Percentiles rank a stretch among this genome's conserved stretches.
Evolutionary conservation across 2,797 vertebrate genomes (phyloP).

Genomic region (Sebastes itinus): DNA sequence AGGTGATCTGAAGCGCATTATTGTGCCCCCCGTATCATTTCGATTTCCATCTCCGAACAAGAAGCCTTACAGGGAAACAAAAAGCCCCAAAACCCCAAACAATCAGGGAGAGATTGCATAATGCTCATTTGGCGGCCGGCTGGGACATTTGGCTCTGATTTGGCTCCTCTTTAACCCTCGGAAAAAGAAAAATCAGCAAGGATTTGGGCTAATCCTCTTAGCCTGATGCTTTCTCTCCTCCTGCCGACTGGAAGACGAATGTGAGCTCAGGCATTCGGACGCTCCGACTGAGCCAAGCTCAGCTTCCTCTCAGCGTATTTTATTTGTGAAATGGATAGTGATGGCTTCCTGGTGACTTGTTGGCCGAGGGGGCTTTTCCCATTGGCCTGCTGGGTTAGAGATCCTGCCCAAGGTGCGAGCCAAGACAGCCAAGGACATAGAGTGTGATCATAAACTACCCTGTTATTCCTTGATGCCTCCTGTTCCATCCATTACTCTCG

Average conservation of each 20-base stretch:
- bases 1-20: constrained; percentile 48
- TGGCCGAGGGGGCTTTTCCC: constrained; percentile 24
- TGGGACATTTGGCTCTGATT: constrained; percentile 66
- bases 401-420: constrained; percentile 26
- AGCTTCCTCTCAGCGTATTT: constrained; percentile 43
- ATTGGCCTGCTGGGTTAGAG: constrained; percentile 24
- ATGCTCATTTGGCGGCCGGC: constrained; percentile 64
- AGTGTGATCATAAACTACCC: constrained; percentile 11
- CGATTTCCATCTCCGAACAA: constrained; percentile 66
- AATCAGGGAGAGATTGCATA: constrained; percentile 67
- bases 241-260: constrained; percentile 63
- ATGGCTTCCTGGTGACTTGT: constrained; percentile 45
- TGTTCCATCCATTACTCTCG: background rate
- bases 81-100: constrained; percentile 47
- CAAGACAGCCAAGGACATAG: constrained; percentile 8
- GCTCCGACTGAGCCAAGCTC: constrained; percentile 33
- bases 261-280: constrained; percentile 47
- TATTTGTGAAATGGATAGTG: constrained; percentile 68
- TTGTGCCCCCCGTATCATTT: constrained; percentile 45
- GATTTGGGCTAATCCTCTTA: constrained; percentile 80
- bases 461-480: constrained; percentile 15
- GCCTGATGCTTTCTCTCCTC: constrained; percentile 63
- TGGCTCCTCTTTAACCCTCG: constrained; percentile 63
- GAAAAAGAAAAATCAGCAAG: constrained; percentile 67
- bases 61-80: constrained; percentile 61